Evolutionary conservation across 2,888 invertebrate genomes (phyloP).

Genomic region (Imbricaverruca yamaguchii): DNA sequence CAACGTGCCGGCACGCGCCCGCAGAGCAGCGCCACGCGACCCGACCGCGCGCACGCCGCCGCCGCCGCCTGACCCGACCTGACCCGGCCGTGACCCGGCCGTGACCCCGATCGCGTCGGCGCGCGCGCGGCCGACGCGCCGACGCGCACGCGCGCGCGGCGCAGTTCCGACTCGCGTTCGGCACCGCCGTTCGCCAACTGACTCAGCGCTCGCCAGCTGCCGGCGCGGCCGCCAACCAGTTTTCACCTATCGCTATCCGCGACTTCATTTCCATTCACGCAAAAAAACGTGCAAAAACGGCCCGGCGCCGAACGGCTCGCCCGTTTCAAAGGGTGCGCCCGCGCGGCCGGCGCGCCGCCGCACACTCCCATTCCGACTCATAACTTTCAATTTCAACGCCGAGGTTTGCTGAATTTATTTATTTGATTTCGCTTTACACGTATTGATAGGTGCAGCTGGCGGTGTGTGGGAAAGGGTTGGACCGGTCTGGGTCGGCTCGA

Average conservation of each 20-base stretch:
- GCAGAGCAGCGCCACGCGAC: background rate
- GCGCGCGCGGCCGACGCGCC: background rate
- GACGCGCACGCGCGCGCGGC: too few species aligned
- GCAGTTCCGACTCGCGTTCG: too few species aligned
- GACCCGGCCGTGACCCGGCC: background rate
- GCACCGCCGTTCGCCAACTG: background rate
- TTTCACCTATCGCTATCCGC: background rate
- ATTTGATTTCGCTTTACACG: slow-evolving; percentile 16
- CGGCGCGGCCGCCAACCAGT: background rate
- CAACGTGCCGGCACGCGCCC: too few species aligned
- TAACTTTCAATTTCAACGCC: slow-evolving; percentile 19
- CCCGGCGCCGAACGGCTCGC: background rate
- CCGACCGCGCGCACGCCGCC: background rate
- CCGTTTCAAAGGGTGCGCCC: background rate
- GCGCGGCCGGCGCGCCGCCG: background rate
- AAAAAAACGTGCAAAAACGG: slow-evolving; percentile 21
- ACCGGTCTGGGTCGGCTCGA: background rate
- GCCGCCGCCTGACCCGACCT: background rate
- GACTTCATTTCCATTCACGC: slow-evolving; percentile 6
- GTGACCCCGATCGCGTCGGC: background rate
- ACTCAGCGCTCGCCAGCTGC: background rate
- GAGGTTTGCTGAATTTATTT: slow-evolving; percentile 17
- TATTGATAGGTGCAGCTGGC: slow-evolving; percentile 17
- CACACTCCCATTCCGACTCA: slow-evolving; percentile 5
- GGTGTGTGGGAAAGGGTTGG: slow-evolving; percentile 5